Evolutionary conservation across 2,888 invertebrate genomes (phyloP), one percentile per base, ranked within the genome.

Genomic region (Maniola hyperantus): DNA sequence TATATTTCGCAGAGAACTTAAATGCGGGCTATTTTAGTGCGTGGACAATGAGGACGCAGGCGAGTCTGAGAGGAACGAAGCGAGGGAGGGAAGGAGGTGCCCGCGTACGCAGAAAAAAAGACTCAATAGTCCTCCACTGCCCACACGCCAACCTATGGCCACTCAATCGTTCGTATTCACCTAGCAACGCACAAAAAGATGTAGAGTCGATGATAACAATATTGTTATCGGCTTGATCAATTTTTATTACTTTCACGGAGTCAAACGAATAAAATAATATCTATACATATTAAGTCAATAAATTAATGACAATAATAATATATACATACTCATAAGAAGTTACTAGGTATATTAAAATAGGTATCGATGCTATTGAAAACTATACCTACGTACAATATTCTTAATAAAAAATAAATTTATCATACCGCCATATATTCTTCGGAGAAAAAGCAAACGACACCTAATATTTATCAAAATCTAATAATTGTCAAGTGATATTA

Each of bases 81-180:
- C 6, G 44, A 13, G 53, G 33, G 26, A 7, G 13, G 42, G 53
- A 42, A 26, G 39, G 18, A 20, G 51, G 62, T n/a, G 53, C n/a
- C n/a, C 64, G 48, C 57, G 80, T 80, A 84, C 81, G 81, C 78
- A 79, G 76, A 81, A 87, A 89, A 88, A 89, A 89, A 83, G 77
- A 76, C 76, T 87, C 84, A 85, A 90, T 89, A 87, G 90, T 88
- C 84, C 88, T 88, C 85, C 77, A 83, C 91, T 78, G 88, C 90
- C 91, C 91, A 91, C 90, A 89, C 90, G 88, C 89, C 87, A 84
- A 78, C 86, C 88, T 85, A 83, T 87, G 85, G 88, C 85, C 88
- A 89, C 90, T 90, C 90, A 88, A 89, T 89, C 88, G 89, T 85
- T 82, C 82, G 82, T 84, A 83, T 83, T 84, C 77, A 78, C 79